A percentile compares a stretch with the other conserved stretches of the same genome.
Evolutionary conservation across 2,113 vertebrate species (phyloP).

Genomic region (Protobothrops mucrosquamatus): DNA sequence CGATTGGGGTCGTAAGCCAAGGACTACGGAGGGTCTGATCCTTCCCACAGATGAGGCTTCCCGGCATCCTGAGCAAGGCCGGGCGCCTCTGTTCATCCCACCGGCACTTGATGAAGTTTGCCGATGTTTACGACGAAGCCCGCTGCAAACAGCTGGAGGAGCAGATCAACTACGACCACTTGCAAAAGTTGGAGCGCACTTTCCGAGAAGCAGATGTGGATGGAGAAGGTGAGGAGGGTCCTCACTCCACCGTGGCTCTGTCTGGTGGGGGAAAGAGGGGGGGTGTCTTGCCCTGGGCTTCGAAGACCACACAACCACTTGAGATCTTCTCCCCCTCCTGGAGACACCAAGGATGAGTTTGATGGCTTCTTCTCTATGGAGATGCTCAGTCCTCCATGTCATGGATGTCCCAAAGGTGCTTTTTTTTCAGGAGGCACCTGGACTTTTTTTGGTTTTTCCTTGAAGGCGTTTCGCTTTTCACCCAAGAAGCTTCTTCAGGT

Average conservation of each 20-base stretch:
- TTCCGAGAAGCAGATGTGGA: constrained; percentile 40
- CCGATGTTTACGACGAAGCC: neutral
- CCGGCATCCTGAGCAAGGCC: neutral
- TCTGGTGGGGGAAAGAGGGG: neutral
- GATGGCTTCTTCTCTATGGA: too few relatives aligned
- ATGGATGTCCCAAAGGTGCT: neutral
- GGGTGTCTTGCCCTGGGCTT: neutral
- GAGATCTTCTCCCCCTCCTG: neutral
- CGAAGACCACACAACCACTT: neutral
- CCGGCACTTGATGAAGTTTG: neutral
- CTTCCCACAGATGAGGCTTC: neutral
- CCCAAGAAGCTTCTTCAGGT: too few relatives aligned
- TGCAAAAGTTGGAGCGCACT: constrained; percentile 27
- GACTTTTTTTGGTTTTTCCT: neutral
- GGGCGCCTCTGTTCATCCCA: neutral
- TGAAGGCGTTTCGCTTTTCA: neutral
- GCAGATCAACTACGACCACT: constrained; percentile 24
- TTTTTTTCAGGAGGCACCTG: neutral
- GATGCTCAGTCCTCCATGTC: too few relatives aligned
- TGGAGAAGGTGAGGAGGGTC: constrained; percentile 27
- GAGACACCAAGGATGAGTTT: too few relatives aligned
- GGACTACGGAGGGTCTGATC: neutral
- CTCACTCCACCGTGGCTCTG: neutral
- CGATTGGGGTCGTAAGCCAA: neutral
- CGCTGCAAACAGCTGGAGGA: neutral